Conservation (phyloP, 2,113 vertebrate species). For the Seriola aureovittata region DNA sequence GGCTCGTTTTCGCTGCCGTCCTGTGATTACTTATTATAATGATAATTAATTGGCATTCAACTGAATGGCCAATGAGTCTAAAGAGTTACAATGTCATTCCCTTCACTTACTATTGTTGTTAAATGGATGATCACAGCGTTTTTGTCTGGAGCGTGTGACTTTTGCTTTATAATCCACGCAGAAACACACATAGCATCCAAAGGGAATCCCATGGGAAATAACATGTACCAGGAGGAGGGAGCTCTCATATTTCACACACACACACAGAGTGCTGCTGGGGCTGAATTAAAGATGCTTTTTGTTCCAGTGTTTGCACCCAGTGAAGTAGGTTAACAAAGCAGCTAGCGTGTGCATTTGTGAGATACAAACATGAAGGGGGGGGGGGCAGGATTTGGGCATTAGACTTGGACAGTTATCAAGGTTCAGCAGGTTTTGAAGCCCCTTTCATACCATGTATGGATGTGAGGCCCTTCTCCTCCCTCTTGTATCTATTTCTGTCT, state of each 20-base stretch:
- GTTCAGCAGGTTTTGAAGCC: constrained; percentile 61
- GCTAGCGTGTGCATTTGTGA: constrained; percentile 37
- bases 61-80: constrained; percentile 42
- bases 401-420: constrained; percentile 64
- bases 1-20: constrained; percentile 58
- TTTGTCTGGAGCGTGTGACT: constrained; percentile 14
- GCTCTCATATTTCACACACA: constrained; percentile 43
- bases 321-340: constrained; percentile 48
- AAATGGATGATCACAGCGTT: constrained; percentile 48
- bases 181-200: constrained; percentile 24
- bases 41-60: constrained; percentile 68
- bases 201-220: constrained; percentile 25
- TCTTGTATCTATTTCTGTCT: constrained; percentile 55
- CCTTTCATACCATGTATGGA: constrained; percentile 60
- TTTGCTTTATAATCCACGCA: constrained; percentile 34
- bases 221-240: constrained; percentile 28
- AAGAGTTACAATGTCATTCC: constrained; percentile 47
- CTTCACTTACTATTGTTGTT: constrained; percentile 46
- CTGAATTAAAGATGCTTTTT: constrained; percentile 51
- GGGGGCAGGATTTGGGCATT: constrained; percentile 42
- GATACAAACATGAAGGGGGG: constrained; percentile 41
- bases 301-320: constrained; percentile 35
- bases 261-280: constrained; percentile 3
- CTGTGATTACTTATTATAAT: constrained; percentile 67
- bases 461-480: constrained; percentile 38